phyloP scores from a whole-genome alignment of 2,888 invertebrate species.

The Agonopterix alstromeriana region DNA sequence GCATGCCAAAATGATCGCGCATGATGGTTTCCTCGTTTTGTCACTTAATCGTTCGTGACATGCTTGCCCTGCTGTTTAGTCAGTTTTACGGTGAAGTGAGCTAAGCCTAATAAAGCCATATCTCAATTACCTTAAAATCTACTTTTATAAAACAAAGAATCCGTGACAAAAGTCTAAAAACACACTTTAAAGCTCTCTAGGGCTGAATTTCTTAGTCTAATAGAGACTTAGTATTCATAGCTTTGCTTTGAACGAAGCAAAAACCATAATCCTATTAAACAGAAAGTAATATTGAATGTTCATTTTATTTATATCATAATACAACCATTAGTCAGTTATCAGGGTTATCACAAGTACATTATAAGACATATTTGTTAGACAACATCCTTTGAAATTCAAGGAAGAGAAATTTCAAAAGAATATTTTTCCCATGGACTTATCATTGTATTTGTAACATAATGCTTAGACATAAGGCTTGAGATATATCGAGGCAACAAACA shows the following conservation, averaged over 20 bases:
- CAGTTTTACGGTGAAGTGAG: not conserved
- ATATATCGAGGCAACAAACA: not conserved
- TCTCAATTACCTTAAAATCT: not conserved
- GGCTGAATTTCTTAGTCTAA: slow-evolving; percentile 2
- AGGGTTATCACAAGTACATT: too few relatives aligned
- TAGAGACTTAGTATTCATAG: slow-evolving; percentile 12
- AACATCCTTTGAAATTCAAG: not conserved
- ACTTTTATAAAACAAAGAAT: not conserved
- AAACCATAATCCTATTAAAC: slow-evolving; percentile 2
- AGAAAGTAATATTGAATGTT: too few relatives aligned
- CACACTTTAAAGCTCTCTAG: not conserved
- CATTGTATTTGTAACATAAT: not conserved
- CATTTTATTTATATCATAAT: too few relatives aligned
- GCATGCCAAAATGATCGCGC: too few relatives aligned
- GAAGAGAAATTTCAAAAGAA: not conserved
- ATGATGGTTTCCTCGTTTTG: too few relatives aligned
- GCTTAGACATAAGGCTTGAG: too few relatives aligned
- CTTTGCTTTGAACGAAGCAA: not conserved
- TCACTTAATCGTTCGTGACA: too few relatives aligned
- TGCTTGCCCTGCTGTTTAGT: too few relatives aligned
- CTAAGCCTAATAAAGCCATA: not conserved
- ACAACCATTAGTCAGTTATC: too few relatives aligned
- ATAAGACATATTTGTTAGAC: not conserved
- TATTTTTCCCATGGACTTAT: not conserved
- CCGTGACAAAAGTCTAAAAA: not conserved